phyloP scores from a whole-genome alignment of 2,888 invertebrate species.

The Pristionchus japonicus region DNA sequence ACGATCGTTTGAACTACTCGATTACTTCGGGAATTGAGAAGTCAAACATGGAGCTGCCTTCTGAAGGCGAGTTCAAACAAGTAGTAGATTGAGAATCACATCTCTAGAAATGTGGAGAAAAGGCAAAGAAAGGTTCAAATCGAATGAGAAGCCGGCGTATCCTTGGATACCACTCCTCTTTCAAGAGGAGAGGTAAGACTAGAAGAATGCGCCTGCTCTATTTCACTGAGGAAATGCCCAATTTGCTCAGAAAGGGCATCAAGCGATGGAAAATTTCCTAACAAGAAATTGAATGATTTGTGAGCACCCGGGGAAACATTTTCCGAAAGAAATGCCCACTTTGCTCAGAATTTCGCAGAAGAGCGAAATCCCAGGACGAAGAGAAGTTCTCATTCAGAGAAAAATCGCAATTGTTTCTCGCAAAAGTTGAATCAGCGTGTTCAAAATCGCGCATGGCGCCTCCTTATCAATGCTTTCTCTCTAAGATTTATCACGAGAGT shows the following conservation, averaged over 20 bases:
- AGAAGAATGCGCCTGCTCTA: neutral
- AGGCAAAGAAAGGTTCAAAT: neutral
- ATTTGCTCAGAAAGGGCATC: neutral
- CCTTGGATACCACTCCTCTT: neutral
- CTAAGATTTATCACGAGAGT: slow-evolving; percentile 30
- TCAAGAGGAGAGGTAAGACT: too few relatives aligned
- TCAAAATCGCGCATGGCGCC: neutral
- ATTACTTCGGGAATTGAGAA: neutral
- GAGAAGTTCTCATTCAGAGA: too few relatives aligned
- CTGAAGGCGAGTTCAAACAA: too few relatives aligned
- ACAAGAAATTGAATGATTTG: too few relatives aligned
- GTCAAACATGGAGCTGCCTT: neutral
- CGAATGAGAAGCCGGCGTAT: neutral
- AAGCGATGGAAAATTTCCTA: neutral
- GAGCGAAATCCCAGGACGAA: too few relatives aligned
- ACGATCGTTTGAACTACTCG: neutral
- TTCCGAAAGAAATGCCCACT: too few relatives aligned
- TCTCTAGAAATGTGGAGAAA: neutral
- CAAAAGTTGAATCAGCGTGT: neutral
- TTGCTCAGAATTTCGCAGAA: too few relatives aligned
- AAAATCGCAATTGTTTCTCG: neutral
- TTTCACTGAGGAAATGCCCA: neutral
- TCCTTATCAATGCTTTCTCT: neutral
- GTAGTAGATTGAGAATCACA: neutral
- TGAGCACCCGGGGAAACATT: neutral